Evolutionary conservation across 2,888 invertebrate genomes (phyloP).

Genomic region (Torymus aiolomorphi): DNA sequence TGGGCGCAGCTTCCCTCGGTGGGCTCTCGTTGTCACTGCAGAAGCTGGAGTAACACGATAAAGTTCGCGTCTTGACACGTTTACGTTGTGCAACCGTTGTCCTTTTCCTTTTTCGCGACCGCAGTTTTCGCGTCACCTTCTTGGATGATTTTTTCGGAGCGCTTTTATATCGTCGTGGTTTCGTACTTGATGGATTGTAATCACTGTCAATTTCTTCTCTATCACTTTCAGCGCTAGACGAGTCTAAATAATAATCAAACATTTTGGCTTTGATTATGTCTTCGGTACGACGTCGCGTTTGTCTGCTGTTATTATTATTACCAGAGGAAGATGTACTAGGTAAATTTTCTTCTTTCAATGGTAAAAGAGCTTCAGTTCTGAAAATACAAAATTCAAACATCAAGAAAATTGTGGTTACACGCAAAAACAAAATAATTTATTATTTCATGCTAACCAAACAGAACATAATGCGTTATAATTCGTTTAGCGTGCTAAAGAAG

Average conservation of each 20-base stretch:
- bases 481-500: too few relatives aligned
- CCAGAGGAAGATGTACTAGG: slow-evolving; percentile 57
- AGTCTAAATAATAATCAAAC: slow-evolving; percentile 30
- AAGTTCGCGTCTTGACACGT: slow-evolving; percentile 52
- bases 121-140: slow-evolving; percentile 31
- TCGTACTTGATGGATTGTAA: slow-evolving; percentile 57
- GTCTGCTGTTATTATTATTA: slow-evolving; percentile 3
- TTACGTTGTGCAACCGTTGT: slow-evolving; percentile 50
- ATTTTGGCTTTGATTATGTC: slow-evolving; percentile 30
- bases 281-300: slow-evolving; percentile 36
- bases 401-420: too few relatives aligned
- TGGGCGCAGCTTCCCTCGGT: slow-evolving; percentile 26
- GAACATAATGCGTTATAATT: too few relatives aligned
- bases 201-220: slow-evolving; percentile 62
- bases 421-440: too few relatives aligned
- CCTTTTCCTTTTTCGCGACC: slow-evolving; percentile 57
- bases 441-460: too few relatives aligned
- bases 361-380: slow-evolving; percentile 17
- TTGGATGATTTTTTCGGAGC: slow-evolving; percentile 57
- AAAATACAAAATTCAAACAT: not conserved
- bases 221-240: slow-evolving; percentile 52
- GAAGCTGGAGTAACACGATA: slow-evolving; percentile 28
- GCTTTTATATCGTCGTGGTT: slow-evolving; percentile 31
- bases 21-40: slow-evolving; percentile 58
- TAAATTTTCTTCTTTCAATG: slow-evolving; percentile 39